Conservation (phyloP, 2,888 invertebrate species). For the Chromoteleia sp. region DNA sequence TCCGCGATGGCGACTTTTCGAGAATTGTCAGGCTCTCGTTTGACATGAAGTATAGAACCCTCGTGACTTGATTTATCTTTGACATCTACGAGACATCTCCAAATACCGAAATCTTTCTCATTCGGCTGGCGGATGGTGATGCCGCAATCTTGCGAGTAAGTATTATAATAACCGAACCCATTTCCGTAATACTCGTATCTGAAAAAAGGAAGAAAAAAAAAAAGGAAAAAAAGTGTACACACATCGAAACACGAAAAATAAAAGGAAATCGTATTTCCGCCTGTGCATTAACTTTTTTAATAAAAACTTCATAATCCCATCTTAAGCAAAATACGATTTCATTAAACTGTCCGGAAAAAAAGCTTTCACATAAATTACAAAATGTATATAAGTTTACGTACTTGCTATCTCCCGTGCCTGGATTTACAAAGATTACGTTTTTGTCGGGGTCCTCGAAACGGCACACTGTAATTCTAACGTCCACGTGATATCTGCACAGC, state of each 20-base stretch:
- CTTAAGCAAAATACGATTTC: slow-evolving; percentile 23
- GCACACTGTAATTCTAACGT: slow-evolving; percentile 68
- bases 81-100: slow-evolving; percentile 76
- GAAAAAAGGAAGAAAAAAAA: slow-evolving; percentile 1
- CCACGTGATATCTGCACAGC: slow-evolving; percentile 70
- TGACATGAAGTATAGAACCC: slow-evolving; percentile 62
- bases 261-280: slow-evolving; percentile 18
- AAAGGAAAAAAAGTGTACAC: background rate
- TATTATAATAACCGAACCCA: slow-evolving; percentile 66
- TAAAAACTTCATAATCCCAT: slow-evolving; percentile 43
- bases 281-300: slow-evolving; percentile 34
- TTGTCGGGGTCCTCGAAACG: slow-evolving; percentile 76
- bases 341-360: slow-evolving; percentile 32
- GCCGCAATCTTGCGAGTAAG: slow-evolving; percentile 74
- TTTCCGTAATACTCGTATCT: slow-evolving; percentile 78
- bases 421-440: slow-evolving; percentile 71
- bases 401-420: slow-evolving; percentile 75
- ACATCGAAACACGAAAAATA: background rate
- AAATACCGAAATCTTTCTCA: slow-evolving; percentile 76
- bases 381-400: slow-evolving; percentile 63
- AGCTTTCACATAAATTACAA: slow-evolving; percentile 37
- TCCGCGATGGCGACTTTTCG: slow-evolving; percentile 49
- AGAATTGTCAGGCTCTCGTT: slow-evolving; percentile 43
- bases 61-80: slow-evolving; percentile 61
- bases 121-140: slow-evolving; percentile 75